Evolutionary conservation across 2,113 vertebrate genomes (phyloP), one percentile per base, ranked within the genome.

Genomic region (Progne subis): DNA sequence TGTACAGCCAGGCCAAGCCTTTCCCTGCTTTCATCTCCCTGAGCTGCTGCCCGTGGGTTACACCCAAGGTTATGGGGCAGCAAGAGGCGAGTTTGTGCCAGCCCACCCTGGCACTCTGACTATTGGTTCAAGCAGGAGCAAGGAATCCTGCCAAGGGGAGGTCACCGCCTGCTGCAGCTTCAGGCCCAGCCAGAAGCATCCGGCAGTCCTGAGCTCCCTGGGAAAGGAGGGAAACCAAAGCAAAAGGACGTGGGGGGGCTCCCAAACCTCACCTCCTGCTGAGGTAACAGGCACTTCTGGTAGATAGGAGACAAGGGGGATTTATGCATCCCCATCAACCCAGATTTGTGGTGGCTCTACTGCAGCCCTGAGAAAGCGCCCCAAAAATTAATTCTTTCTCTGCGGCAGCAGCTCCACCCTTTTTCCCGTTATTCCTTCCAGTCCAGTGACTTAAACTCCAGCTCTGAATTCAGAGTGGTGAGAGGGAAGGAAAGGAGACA

Each of bases 401-500:
- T 0, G 1, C 43, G 19, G 82, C 57, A 83, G 65, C 86, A 88
- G 64, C 92, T 94, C 93, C 88, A 93, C 95, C 92, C 94, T 95
- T 94, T 74, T 82, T 37, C 87, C 93, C 83, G 9, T 88, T 96
- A 94, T 86, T 71, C 82, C 82, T 94, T 96, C 90, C 94, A 96
- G 92, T 90, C 72, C 5, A 0, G 79, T 83, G 92, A 96, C 60
- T 95, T 96, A 89, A 96, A 71, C 68, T 91, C 82, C 43, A n/a
- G 67, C 82, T 83, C 78, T 5, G 8, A 93, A 88, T 70, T 88
- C 92, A 91, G 87, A 95, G 92, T 50, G 37, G 86, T 2, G 2
- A 82, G 72, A 92, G 84, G 90, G 82, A 95, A 94, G 88, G 90
- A 95, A 96, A 94, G 53, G 88, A 96, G 77, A 87, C 18, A 11